These are phyloP conservation scores for Orthonyx spaldingii DNA, from an alignment of 2,113 vertebrate genomes.

Conservation along the genomic window DNA sequence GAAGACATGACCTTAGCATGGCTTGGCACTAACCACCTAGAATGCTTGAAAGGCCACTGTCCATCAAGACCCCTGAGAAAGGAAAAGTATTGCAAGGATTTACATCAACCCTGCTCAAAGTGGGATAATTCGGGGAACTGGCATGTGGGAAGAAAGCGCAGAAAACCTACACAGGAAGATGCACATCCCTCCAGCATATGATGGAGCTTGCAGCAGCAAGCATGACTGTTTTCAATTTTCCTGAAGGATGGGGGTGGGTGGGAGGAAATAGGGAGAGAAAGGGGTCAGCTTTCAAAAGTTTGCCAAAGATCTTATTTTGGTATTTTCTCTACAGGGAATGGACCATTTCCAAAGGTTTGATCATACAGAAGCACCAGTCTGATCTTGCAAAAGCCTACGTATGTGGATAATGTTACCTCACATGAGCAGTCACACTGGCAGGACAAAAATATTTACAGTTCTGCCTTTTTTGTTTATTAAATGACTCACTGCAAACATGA, in stretches of 20 bases:
- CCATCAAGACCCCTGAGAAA: not conserved
- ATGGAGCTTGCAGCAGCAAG: not conserved
- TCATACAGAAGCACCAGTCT: not conserved
- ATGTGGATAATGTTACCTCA: not conserved
- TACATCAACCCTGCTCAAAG: not conserved
- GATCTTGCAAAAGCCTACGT: not conserved
- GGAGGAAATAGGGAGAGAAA: not conserved
- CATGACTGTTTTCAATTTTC: constrained; percentile 5
- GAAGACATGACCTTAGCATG: not conserved
- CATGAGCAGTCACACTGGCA: not conserved
- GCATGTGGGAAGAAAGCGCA: accelerated
- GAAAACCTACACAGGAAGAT: not conserved
- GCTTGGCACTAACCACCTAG: not conserved
- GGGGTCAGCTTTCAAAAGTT: constrained; percentile 16
- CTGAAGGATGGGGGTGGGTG: not conserved
- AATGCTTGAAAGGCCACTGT: not conserved
- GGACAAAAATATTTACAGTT: constrained; percentile 11
- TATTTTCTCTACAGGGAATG: not conserved
- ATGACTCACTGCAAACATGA: not conserved
- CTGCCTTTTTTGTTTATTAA: not conserved
- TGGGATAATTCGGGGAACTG: not conserved
- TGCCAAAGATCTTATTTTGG: not conserved
- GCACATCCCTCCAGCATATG: not conserved
- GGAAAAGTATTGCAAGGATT: not conserved
- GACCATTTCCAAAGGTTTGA: not conserved